Percentiles rank a stretch among this genome's conserved stretches.
Conservation (phyloP, 2,797 vertebrate genomes). For the Cyprinella venusta region DNA sequence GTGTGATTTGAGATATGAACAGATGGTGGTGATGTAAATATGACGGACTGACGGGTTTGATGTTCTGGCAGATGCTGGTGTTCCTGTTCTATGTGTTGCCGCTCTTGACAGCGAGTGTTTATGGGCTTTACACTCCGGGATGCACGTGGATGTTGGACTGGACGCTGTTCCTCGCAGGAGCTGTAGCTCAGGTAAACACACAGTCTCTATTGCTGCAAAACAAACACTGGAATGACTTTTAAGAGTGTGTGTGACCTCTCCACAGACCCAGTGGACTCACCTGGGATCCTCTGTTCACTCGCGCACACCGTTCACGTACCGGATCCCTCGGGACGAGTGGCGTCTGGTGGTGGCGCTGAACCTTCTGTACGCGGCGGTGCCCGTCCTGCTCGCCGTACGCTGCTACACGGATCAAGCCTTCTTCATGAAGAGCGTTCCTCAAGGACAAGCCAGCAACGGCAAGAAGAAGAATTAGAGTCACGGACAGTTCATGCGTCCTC, state of each 20-base stretch:
- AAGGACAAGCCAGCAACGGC: slow-evolving; percentile 54
- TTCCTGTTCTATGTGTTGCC: slow-evolving; percentile 88
- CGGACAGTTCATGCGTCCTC: not conserved
- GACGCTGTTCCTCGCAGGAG: slow-evolving; percentile 87
- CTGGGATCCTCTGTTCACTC: slow-evolving; percentile 88
- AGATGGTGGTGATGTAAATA: not conserved
- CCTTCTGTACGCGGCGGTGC: slow-evolving; percentile 72
- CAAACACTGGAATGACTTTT: too few species aligned
- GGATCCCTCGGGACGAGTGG: slow-evolving; percentile 84
- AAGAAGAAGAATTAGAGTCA: slow-evolving; percentile 80
- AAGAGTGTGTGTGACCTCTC: not conserved
- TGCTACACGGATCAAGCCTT: slow-evolving; percentile 80
- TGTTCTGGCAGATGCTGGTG: slow-evolving; percentile 85
- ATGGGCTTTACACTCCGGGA: slow-evolving; percentile 83
- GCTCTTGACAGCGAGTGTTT: slow-evolving; percentile 76
- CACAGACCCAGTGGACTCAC: slow-evolving; percentile 92
- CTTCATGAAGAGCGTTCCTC: slow-evolving; percentile 73
- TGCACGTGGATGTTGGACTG: slow-evolving; percentile 93
- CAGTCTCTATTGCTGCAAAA: not conserved
- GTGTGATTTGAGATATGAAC: not conserved
- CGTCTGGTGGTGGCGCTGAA: slow-evolving; percentile 82
- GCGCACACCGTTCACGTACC: slow-evolving; percentile 91
- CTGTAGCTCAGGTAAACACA: slow-evolving; percentile 85
- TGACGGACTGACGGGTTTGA: not conserved
- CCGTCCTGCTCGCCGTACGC: slow-evolving; percentile 82